Conservation (phyloP, 2,888 invertebrate genomes). For the Melanostoma scalare region DNA sequence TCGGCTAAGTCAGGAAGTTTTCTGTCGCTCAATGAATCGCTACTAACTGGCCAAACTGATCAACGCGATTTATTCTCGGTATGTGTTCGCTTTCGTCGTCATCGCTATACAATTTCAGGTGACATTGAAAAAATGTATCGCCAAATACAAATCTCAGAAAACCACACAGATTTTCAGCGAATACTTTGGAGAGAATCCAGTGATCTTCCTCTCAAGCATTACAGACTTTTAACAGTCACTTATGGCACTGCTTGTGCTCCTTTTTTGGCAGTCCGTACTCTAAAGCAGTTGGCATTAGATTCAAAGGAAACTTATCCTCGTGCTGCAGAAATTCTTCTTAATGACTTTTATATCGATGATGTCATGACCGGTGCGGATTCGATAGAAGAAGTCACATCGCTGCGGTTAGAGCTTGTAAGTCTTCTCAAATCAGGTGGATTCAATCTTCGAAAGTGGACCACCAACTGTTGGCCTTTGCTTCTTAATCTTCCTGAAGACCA, state of each 20-base stretch:
- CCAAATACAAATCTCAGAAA: constrained; percentile 32
- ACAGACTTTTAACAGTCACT: constrained; percentile 41
- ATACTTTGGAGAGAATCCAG: constrained; percentile 48
- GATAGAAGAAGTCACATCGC: constrained; percentile 6
- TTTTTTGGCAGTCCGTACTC: constrained; percentile 51
- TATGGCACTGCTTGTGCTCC: constrained; percentile 63
- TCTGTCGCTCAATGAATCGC: constrained; percentile 33
- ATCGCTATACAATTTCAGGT: constrained; percentile 42
- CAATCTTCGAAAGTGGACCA: constrained; percentile 28
- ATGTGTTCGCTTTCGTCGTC: constrained; percentile 36
- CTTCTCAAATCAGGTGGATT: constrained; percentile 25
- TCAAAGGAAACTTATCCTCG: constrained; percentile 52
- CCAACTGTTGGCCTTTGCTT: constrained; percentile 20
- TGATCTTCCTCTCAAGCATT: constrained; percentile 32
- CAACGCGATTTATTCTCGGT: constrained; percentile 38
- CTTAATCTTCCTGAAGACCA: constrained; percentile 14
- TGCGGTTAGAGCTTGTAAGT: constrained; percentile 11
- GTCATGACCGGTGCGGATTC: constrained; percentile 56
- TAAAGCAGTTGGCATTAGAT: constrained; percentile 62
- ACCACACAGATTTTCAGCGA: constrained; percentile 43
- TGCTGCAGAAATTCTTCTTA: constrained; percentile 45
- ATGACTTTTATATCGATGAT: constrained; percentile 74
- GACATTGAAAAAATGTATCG: constrained; percentile 63
- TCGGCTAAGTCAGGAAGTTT: background rate
- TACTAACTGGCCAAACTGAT: constrained; percentile 38